Conservation (phyloP, 2,888 invertebrate genomes). For the Balanococcus diminutus region DNA sequence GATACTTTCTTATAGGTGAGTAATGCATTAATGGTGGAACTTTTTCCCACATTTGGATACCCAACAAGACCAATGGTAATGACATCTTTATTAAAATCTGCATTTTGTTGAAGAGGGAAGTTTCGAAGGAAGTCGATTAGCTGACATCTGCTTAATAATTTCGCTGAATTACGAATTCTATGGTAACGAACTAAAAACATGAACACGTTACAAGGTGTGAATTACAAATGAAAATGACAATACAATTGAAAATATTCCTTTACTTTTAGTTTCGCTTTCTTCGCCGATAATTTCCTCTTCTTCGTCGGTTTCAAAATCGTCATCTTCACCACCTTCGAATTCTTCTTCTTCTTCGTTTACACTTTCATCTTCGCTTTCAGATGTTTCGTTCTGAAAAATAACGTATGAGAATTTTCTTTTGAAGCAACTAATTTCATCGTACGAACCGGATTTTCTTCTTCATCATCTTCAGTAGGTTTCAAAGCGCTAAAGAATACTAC, state of each 20-base stretch:
- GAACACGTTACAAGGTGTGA: not conserved
- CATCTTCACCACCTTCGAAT: conserved; percentile 56
- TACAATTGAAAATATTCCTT: no score
- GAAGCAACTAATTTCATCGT: not conserved
- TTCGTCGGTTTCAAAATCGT: conserved; percentile 65
- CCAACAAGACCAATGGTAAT: conserved; percentile 93
- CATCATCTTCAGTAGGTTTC: conserved; percentile 63
- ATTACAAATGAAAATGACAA: not conserved
- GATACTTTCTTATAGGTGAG: conserved; percentile 74
- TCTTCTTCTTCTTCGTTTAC: conserved; percentile 58
- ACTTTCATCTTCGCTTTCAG: conserved; percentile 58
- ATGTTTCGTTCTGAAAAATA: conserved; percentile 57
- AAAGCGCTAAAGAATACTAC: conserved; percentile 93
- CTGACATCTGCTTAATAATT: conserved; percentile 71
- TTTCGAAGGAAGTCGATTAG: conserved; percentile 75
- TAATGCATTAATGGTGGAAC: conserved; percentile 95
- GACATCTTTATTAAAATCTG: conserved; percentile 64
- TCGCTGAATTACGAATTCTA: conserved; percentile 64
- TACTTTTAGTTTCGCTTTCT: conserved; percentile 62
- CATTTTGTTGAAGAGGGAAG: conserved; percentile 64
- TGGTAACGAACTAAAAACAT: conserved; percentile 47
- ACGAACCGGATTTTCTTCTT: conserved; percentile 59
- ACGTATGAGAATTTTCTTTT: not conserved
- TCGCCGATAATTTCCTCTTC: conserved; percentile 66
- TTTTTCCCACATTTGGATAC: conserved; percentile 99